A percentile compares a stretch with the other conserved stretches of the same genome.
Conservation (phyloP, 2,113 vertebrate species). For the Orcinus orca region DNA sequence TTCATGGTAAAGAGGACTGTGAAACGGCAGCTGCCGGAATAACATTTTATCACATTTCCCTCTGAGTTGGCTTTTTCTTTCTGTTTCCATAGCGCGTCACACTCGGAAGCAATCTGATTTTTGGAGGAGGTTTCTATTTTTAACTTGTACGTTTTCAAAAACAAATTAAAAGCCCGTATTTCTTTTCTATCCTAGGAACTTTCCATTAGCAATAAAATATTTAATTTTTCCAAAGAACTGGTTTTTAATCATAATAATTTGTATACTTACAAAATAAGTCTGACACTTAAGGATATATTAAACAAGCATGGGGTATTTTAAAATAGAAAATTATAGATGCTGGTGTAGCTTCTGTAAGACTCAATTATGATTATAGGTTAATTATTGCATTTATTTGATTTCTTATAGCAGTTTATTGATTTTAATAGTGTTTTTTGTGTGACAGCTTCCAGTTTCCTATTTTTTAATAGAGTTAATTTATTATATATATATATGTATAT, state of each 20-base stretch:
- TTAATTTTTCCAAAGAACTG: neutral
- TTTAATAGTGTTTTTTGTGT: neutral
- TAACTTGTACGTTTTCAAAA: constrained; percentile 29
- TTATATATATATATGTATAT: neutral
- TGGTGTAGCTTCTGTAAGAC: neutral
- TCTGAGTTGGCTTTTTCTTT: neutral
- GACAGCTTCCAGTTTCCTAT: neutral
- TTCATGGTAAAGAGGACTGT: neutral
- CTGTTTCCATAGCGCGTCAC: neutral
- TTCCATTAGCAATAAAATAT: neutral
- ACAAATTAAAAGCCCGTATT: constrained; percentile 17
- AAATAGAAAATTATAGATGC: neutral
- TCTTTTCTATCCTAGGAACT: constrained; percentile 25
- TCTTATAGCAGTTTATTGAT: neutral
- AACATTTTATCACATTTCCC: neutral
- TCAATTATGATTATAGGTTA: neutral
- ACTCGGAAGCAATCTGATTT: neutral
- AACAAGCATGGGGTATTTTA: neutral
- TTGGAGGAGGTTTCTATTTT: constrained; percentile 48
- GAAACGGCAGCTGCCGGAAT: neutral
- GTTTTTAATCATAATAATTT: neutral
- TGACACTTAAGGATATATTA: neutral
- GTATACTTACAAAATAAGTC: neutral
- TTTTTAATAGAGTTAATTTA: neutral
- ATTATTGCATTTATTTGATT: neutral